Evolutionary conservation across 1,140 invertebrate genomes (phyloP).

Genomic region (Metaphire vulgaris): DNA sequence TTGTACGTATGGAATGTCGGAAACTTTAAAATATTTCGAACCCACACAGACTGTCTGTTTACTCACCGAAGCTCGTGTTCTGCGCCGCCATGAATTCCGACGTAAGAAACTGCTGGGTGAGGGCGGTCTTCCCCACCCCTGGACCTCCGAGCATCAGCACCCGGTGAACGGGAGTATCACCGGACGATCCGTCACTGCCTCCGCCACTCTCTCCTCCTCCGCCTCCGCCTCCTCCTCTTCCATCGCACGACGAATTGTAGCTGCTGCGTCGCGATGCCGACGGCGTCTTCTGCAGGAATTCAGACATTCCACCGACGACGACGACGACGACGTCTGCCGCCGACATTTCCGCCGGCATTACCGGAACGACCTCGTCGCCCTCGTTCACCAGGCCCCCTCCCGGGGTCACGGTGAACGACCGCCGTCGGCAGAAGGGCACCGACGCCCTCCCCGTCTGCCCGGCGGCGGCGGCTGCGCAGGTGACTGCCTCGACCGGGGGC

Average conservation of each 20-base stretch:
- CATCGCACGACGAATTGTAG: constrained; percentile 1
- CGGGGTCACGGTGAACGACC: constrained; percentile 17
- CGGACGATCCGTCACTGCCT: too few relatives aligned
- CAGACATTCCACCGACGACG: neutral
- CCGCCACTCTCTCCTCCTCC: too few relatives aligned
- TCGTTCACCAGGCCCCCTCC: constrained; percentile 16
- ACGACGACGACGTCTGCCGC: neutral
- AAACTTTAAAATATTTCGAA: too few relatives aligned
- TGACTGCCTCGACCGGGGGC: too few relatives aligned
- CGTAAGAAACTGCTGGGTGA: constrained; percentile 85
- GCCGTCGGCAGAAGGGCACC: constrained; percentile 15
- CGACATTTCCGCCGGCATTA: neutral
- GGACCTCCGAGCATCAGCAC: constrained; percentile 77
- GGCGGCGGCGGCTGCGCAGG: constrained; percentile 1
- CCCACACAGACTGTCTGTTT: too few relatives aligned
- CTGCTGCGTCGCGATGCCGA: constrained; percentile 8
- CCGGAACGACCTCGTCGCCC: constrained; percentile 17
- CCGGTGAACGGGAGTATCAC: constrained; percentile 37
- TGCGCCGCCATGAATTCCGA: constrained; percentile 89
- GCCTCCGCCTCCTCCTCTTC: too few relatives aligned
- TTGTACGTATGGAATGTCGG: too few relatives aligned
- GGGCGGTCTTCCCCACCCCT: constrained; percentile 79
- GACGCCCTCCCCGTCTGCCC: neutral
- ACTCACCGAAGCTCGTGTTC: constrained; percentile 58
- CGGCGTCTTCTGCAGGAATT: neutral